Evolutionary conservation across 2,113 vertebrate genomes (phyloP).

Genomic region (Pelmatolapia mariae): DNA sequence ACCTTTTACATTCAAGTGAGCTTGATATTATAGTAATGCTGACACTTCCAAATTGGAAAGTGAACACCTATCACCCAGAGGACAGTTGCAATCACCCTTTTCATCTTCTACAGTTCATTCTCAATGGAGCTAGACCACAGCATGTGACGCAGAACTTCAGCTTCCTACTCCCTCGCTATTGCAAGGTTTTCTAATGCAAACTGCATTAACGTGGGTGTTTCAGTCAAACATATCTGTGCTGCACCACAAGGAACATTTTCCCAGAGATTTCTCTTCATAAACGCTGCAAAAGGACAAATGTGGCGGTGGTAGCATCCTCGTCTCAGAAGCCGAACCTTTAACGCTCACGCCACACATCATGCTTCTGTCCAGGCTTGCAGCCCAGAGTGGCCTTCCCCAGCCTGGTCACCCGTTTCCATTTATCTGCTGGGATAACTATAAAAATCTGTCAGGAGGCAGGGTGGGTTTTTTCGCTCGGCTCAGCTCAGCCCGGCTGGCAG

Average conservation of each 20-base stretch:
- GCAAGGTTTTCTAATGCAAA: neutral
- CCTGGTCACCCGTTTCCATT: conserved; percentile 70
- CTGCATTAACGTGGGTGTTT: neutral
- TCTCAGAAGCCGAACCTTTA: neutral
- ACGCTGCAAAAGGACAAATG: neutral
- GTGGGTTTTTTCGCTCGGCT: conserved; percentile 44
- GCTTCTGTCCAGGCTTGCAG: conserved; percentile 39
- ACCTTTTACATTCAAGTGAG: conserved; percentile 40
- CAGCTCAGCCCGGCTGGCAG: conserved; percentile 67
- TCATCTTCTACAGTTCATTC: conserved; percentile 17
- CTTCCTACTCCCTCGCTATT: neutral
- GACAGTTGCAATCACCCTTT: conserved; percentile 36
- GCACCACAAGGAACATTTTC: neutral
- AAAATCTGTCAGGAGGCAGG: conserved; percentile 74
- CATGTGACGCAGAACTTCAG: neutral
- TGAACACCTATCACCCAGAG: conserved; percentile 18
- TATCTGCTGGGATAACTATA: conserved; percentile 76
- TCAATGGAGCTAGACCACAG: conserved; percentile 9
- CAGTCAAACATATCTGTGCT: neutral
- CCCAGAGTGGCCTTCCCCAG: conserved; percentile 44
- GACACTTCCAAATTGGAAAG: conserved; percentile 37
- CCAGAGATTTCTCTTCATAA: neutral
- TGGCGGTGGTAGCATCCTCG: neutral
- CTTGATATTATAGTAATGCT: conserved; percentile 42
- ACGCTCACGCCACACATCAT: neutral